These are phyloP conservation scores for Toxonevra muliebris DNA, from an alignment of 2,888 invertebrate species.

Conservation along the genomic window DNA sequence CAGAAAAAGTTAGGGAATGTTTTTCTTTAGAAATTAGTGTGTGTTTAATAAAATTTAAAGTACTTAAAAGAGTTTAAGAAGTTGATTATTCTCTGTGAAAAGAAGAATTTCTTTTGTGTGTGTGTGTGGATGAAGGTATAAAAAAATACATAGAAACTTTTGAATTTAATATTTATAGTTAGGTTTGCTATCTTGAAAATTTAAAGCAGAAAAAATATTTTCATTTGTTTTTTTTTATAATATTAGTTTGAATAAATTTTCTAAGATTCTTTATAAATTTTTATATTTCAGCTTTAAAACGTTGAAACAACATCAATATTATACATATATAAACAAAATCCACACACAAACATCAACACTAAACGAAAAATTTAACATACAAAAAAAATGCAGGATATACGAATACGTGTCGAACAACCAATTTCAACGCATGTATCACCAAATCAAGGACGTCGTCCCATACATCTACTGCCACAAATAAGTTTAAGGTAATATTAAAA, in stretches of 20 bases:
- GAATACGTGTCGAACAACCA: constrained; percentile 42
- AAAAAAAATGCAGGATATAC: constrained; percentile 43
- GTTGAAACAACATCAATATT: background rate
- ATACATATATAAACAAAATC: background rate
- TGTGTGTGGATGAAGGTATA: background rate
- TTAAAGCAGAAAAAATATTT: background rate
- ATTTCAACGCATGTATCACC: constrained; percentile 27
- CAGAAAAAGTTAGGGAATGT: background rate
- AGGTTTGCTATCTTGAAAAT: too few species aligned
- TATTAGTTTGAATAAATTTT: background rate
- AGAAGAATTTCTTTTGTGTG: background rate
- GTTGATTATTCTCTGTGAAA: background rate
- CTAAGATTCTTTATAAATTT: background rate
- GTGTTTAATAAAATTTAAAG: constrained; percentile 3
- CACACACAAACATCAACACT: background rate
- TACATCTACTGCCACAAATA: constrained; percentile 37
- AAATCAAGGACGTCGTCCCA: constrained; percentile 32
- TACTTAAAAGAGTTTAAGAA: constrained; percentile 21
- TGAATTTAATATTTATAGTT: too few species aligned
- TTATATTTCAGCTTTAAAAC: background rate
- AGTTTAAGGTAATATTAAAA: constrained; percentile 30
- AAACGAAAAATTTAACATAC: background rate
- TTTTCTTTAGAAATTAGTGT: constrained; percentile 10
- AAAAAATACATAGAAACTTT: too few species aligned
- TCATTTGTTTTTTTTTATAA: background rate